phyloP scores from a whole-genome alignment of 1,140 invertebrate species.

The Hyles euphorbiae region DNA sequence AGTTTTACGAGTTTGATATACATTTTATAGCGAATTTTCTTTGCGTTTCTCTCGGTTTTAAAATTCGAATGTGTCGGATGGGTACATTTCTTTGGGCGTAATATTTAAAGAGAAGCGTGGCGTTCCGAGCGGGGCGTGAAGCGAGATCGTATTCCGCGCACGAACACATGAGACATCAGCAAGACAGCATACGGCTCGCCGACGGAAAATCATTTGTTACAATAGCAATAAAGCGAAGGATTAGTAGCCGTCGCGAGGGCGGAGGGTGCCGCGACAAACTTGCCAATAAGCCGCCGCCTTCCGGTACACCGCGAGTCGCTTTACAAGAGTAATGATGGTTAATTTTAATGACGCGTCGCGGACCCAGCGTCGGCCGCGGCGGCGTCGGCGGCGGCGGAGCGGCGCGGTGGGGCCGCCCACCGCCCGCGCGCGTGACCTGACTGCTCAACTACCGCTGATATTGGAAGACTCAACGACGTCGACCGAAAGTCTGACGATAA shows the following conservation, averaged over 20 bases:
- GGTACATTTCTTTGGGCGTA: not conserved
- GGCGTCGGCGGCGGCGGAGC: slow-evolving; percentile 17
- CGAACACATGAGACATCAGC: too few species aligned
- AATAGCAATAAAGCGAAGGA: slow-evolving; percentile 54
- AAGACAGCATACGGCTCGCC: slow-evolving; percentile 1
- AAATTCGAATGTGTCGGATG: slow-evolving; percentile 28
- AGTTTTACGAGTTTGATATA: slow-evolving; percentile 44
- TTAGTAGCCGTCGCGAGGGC: slow-evolving; percentile 50
- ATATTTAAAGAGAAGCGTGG: slow-evolving; percentile 1
- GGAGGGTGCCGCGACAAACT: slow-evolving; percentile 45
- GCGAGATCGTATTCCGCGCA: not conserved
- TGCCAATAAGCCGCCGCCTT: slow-evolving; percentile 61
- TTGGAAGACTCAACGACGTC: slow-evolving; percentile 61
- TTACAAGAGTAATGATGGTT: slow-evolving; percentile 73
- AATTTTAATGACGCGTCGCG: slow-evolving; percentile 73
- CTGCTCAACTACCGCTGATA: slow-evolving; percentile 54
- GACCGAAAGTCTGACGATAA: slow-evolving; percentile 71
- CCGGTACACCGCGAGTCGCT: slow-evolving; percentile 51
- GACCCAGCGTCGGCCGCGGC: slow-evolving; percentile 32
- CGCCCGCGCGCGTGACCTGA: slow-evolving; percentile 56
- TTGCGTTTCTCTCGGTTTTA: slow-evolving; percentile 39
- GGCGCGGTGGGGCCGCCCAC: slow-evolving; percentile 20
- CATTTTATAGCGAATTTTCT: slow-evolving; percentile 47
- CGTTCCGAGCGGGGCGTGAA: not conserved
- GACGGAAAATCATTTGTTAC: slow-evolving; percentile 54